Evolutionary conservation across 1,140 invertebrate species (phyloP), one percentile per base, ranked within the genome.

Genomic region (Sinonovacula constricta): DNA sequence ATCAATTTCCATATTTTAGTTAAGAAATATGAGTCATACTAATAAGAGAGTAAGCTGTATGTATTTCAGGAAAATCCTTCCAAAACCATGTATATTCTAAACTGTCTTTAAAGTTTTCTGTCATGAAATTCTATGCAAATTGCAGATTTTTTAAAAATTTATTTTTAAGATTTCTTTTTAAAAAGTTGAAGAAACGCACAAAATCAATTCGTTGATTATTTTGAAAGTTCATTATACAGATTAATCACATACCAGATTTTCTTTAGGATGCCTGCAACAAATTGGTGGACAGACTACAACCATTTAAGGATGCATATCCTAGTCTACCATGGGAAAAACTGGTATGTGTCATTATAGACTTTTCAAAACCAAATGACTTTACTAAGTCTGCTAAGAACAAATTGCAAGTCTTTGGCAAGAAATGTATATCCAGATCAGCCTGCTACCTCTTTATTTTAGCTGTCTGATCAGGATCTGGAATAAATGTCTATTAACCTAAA

Each of bases 261-360:
- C 12, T 89, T 33, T 80, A 95, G 94, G 92, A 96, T 89, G 97
- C 97, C 3, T 99, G 97, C 85, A 90, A 95, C 65, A 94, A 91
- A 74, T 90, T 99, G 5, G 93, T 94, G 79, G 93, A 95, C 82
- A 91, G 97, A 59, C 88, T 99, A 49, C 92, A 95, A 81, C 96
- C 95, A 0, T 94, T 94, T 79, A 96, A 94, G 80, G 92, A 94
- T 36, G 93, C 93, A 18, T 94, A 96, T 88, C 97, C 97, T 0
- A 92, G 94, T 67, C 94, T 93, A 18, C 93, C 92, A 71, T 98
- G 97, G 97, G 93, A 96, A 89, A 92, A 96, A 18, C 97, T 96
- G 96, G 93, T 98, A n/a, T 92, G 91, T 53, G 24, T 3, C n/a
- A 57, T 5, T 26, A 10, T 45, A n/a, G n/a, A n/a, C n/a, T n/a